Evolutionary conservation across 2,113 vertebrate species (phyloP).

Genomic region (Corvus moneduloides): DNA sequence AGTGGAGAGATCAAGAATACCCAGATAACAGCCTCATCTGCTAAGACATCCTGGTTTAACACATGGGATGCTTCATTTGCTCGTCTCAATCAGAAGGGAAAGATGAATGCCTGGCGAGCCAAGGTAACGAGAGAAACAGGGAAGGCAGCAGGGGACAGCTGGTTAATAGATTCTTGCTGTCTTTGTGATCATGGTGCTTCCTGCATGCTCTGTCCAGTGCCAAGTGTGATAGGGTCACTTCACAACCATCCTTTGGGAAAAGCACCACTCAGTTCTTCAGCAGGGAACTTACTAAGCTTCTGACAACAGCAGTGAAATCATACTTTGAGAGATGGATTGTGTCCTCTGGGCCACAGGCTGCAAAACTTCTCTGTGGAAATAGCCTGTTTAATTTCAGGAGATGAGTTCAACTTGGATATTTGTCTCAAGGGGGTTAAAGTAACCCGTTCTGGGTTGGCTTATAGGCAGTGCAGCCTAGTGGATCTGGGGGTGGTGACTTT

Average conservation of each 20-base stretch:
- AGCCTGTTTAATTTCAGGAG: background rate
- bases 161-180: background rate
- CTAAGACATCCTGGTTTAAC: constrained; percentile 72
- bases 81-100: constrained; percentile 80
- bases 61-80: constrained; percentile 79
- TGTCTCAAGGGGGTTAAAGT: background rate
- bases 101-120: constrained; percentile 84
- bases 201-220: background rate
- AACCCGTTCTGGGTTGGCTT: background rate
- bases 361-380: background rate
- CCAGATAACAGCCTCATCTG: constrained; percentile 83
- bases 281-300: background rate
- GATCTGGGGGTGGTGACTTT: background rate
- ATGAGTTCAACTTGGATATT: background rate
- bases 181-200: background rate
- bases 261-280: background rate
- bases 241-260: background rate
- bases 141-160: background rate
- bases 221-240: background rate
- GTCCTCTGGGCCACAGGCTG: background rate
- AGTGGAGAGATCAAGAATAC: constrained; percentile 70
- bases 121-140: constrained; percentile 71
- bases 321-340: background rate
- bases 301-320: background rate
- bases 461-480: background rate